Evolutionary conservation across 2,888 invertebrate species (phyloP), one percentile per base, ranked within the genome.

Genomic region (Uloborus plumipes): DNA sequence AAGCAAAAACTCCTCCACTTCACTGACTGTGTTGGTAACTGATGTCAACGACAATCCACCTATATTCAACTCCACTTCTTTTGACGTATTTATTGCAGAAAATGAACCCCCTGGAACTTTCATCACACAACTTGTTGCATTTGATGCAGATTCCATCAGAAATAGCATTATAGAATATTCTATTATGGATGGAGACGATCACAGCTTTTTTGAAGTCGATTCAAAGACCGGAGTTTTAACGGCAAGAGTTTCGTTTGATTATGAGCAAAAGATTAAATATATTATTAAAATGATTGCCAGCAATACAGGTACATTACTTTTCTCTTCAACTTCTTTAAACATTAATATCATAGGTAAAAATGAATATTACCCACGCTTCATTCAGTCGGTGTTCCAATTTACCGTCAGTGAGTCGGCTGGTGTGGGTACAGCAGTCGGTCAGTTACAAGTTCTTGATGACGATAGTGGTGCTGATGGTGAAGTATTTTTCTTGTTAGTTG

Each of bases 41-140:
- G 98, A 98, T 88, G 94, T 97, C 53, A 98, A 97, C 88, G 97
- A 98, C 88, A 97, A 98, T 89, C 93, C 95, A 14, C 98, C 98
- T 0, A 90, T 91, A 16, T 98, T 98, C 88, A 94, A 94, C 88
- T 93, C 94, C 88, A 91, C 92, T 0, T 89, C 91, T 70, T 97
- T 94, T 88, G 92, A 94, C 86, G 94, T 94, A 0, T 94, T 92
- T 87, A 90, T 98, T 61, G 92, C 93, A 0, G 97, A 98, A 90
- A 97, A 97, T 88, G 92, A 93, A 16, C 93, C 93, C 0, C 89
- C 93, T 0, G 93, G 94, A 72, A 93, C 93, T 84, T 92, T 92
- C 86, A 94, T 96, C 14, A 94, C 92, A 87, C 92, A 92, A 88
- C 92, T 95, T 0, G 90, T 91, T 84, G 97, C 97, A 0, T 91